These are phyloP conservation scores for Suillia variegata DNA, from an alignment of 2,888 invertebrate species.

Conservation along the genomic window DNA sequence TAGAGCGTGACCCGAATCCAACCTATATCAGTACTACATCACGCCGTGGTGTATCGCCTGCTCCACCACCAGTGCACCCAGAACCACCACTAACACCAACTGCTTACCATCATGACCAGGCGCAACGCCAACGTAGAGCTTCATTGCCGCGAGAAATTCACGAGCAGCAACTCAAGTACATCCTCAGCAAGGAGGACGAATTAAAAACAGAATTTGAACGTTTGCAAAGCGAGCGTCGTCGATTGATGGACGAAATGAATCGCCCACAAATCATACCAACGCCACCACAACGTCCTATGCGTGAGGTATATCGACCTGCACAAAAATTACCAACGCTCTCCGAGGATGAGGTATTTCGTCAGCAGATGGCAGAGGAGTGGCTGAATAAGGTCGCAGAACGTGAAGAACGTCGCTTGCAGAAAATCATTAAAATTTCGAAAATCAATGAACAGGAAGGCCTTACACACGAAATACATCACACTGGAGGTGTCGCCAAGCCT, in stretches of 20 bases:
- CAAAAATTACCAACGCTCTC: conserved; percentile 64
- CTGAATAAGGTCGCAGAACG: conserved; percentile 78
- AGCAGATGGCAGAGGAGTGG: conserved; percentile 85
- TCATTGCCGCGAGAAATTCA: conserved; percentile 70
- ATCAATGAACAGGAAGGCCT: conserved; percentile 48
- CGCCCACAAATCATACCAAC: conserved; percentile 29
- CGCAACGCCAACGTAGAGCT: conserved; percentile 56
- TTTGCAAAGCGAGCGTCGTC: conserved; percentile 66
- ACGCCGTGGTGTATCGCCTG: conserved; percentile 46
- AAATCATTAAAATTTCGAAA: conserved; percentile 79
- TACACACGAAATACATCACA: conserved; percentile 21
- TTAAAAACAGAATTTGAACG: conserved; percentile 69
- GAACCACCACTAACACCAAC: conserved; percentile 16
- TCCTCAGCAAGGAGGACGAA: conserved; percentile 71
- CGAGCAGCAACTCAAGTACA: conserved; percentile 67
- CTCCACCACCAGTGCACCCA: conserved; percentile 28
- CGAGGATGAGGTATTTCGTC: conserved; percentile 75
- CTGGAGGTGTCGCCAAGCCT: conserved; percentile 26
- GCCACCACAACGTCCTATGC: conserved; percentile 37
- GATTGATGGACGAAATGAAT: conserved; percentile 55
- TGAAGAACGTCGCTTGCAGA: conserved; percentile 77
- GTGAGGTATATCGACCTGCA: conserved; percentile 48
- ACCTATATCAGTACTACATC: conserved; percentile 54
- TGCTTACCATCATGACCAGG: conserved; percentile 40
- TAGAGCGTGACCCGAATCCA: conserved; percentile 57